A percentile compares a stretch with the other conserved stretches of the same genome.
Evolutionary conservation across 2,113 vertebrate species (phyloP).

Genomic region (Sylvia atricapilla): DNA sequence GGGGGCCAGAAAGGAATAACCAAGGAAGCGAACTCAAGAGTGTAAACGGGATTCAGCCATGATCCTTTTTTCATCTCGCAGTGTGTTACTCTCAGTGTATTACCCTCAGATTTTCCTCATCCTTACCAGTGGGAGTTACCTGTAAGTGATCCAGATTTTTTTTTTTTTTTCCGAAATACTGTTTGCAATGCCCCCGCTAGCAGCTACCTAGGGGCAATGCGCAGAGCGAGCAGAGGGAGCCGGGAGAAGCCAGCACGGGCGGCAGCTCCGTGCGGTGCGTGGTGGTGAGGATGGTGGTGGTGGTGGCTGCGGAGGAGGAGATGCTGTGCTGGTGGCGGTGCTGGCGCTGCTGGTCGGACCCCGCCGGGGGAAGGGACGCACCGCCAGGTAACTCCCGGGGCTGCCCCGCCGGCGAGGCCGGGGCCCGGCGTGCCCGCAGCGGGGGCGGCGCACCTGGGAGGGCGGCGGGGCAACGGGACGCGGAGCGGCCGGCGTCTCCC

Average conservation of each 20-base stretch:
- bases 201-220: slow-evolving; percentile 16
- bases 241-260: slow-evolving; percentile 35
- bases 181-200: background rate
- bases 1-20: slow-evolving; percentile 62
- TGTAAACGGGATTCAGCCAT: slow-evolving; percentile 79
- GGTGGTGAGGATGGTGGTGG: slow-evolving; percentile 24
- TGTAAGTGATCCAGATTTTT: slow-evolving; percentile 78
- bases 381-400: slow-evolving; percentile 49
- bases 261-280: slow-evolving; percentile 15
- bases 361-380: slow-evolving; percentile 12
- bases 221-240: slow-evolving; percentile 37
- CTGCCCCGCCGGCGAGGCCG: background rate
- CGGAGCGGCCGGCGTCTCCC: background rate
- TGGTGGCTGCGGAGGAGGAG: background rate
- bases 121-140: slow-evolving; percentile 95
- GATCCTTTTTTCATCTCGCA: slow-evolving; percentile 92
- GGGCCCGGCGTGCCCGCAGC: background rate
- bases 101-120: slow-evolving; percentile 98
- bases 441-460: slow-evolving; percentile 40
- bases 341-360: slow-evolving; percentile 16
- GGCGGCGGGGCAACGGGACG: background rate
- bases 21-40: slow-evolving; percentile 71
- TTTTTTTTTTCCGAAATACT: background rate
- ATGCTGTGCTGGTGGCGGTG: background rate
- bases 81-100: slow-evolving; percentile 93